Evolutionary conservation across 2,888 invertebrate species (phyloP).

Genomic region (Pammene aurita): DNA sequence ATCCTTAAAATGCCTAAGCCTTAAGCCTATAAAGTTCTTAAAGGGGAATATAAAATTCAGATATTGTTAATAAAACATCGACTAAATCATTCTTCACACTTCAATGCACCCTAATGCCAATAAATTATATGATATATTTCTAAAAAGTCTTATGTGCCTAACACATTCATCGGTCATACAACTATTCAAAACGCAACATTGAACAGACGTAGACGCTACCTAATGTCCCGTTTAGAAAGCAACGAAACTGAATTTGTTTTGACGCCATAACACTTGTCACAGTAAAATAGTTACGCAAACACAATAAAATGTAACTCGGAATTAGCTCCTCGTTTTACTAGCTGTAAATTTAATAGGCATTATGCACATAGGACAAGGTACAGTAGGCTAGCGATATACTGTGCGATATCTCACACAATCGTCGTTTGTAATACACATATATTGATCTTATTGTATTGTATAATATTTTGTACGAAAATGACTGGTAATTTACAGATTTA

Average conservation of each 20-base stretch:
- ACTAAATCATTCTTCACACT: slow-evolving; percentile 5
- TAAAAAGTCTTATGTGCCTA: slow-evolving; percentile 1
- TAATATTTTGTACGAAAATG: too few relatives aligned
- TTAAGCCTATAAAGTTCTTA: neutral
- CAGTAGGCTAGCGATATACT: neutral
- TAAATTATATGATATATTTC: neutral
- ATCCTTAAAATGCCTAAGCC: too few relatives aligned
- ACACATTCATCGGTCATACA: neutral
- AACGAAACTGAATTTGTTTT: slow-evolving; percentile 33
- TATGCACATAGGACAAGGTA: slow-evolving; percentile 43
- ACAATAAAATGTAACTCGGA: slow-evolving; percentile 80
- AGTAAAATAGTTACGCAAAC: slow-evolving; percentile 76
- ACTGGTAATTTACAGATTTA: too few relatives aligned
- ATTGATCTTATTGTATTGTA: too few relatives aligned
- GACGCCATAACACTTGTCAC: slow-evolving; percentile 47
- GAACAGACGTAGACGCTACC: slow-evolving; percentile 1
- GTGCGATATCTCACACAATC: too few relatives aligned
- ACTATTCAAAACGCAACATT: neutral
- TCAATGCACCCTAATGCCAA: neutral
- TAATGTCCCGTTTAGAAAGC: slow-evolving; percentile 18
- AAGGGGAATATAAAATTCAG: slow-evolving; percentile 4
- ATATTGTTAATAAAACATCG: slow-evolving; percentile 23
- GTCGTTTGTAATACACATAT: too few relatives aligned
- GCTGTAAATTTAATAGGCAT: slow-evolving; percentile 80
- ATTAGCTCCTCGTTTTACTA: slow-evolving; percentile 82